These are phyloP conservation scores for Melanotaenia parkinsoni DNA, from an alignment of 2,797 vertebrate species.

Conservation along the genomic window DNA sequence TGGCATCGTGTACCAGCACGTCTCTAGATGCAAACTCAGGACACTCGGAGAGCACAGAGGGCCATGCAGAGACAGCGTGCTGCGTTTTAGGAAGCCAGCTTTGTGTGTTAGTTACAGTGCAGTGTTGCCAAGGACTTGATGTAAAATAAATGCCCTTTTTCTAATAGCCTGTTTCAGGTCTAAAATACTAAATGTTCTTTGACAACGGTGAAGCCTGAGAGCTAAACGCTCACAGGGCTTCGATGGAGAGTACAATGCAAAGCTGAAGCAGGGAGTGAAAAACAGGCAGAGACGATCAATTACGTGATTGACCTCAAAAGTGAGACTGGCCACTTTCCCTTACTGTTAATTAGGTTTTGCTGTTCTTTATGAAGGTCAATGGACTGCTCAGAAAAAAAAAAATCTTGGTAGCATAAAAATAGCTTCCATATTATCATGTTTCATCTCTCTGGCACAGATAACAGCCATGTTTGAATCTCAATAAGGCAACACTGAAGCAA, in stretches of 20 bases:
- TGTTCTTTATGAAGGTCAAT: neutral
- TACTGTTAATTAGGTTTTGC: constrained; percentile 13
- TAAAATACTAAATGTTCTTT: constrained; percentile 39
- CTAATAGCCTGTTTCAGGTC: constrained; percentile 19
- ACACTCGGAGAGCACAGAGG: constrained; percentile 46
- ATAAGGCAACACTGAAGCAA: neutral
- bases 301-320: constrained; percentile 39
- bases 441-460: neutral
- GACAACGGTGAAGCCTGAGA: constrained; percentile 21
- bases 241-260: constrained; percentile 10
- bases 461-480: neutral
- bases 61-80: constrained; percentile 35
- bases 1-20: constrained; percentile 56
- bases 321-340: constrained; percentile 18
- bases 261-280: neutral
- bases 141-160: constrained; percentile 29
- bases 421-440: neutral
- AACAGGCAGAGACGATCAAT: constrained; percentile 34
- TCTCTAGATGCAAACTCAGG: constrained; percentile 50
- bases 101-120: constrained; percentile 17
- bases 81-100: constrained; percentile 28
- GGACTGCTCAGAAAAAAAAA: neutral
- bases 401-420: neutral
- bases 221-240: constrained; percentile 3
- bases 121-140: constrained; percentile 28